Evolutionary conservation across 2,113 vertebrate species (phyloP).

Genomic region (Hippocampus comes): DNA sequence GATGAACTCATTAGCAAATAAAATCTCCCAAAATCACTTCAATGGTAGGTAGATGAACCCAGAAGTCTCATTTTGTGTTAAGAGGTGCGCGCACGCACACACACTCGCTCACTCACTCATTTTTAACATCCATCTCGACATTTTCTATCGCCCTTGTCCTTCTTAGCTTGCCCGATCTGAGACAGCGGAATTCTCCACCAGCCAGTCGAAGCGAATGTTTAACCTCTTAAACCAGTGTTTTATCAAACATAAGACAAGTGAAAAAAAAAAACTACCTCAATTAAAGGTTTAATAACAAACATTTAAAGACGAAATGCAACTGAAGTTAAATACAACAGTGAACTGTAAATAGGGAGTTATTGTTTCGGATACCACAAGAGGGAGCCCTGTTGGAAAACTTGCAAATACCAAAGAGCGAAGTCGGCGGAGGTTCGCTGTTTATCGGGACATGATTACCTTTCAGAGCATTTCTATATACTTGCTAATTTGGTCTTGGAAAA

Average conservation of each 20-base stretch:
- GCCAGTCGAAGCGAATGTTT: neutral
- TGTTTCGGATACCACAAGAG: no score
- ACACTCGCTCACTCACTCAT: neutral
- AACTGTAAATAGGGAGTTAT: no score
- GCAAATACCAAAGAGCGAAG: neutral
- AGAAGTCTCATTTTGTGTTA: neutral
- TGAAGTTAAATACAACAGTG: no score
- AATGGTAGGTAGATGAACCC: slow-evolving; percentile 2
- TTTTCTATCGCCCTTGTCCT: neutral
- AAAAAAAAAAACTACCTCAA: no score
- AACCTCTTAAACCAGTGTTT: no score
- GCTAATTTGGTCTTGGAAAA: neutral
- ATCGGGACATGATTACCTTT: neutral
- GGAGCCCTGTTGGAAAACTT: neutral
- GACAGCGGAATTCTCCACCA: neutral
- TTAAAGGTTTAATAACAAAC: no score
- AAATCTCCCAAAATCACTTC: neutral
- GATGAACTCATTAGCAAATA: neutral
- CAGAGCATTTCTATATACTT: neutral
- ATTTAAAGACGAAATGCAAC: no score
- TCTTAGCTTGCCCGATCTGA: neutral
- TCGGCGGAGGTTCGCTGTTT: neutral
- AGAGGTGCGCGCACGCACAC: neutral
- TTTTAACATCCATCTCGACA: neutral
- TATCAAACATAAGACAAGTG: no score